A percentile compares a stretch with the other conserved stretches of the same genome.
phyloP scores from a whole-genome alignment of 37 sponge, comb jelly and placozoan species.

The Eunapius fragilis region DNA sequence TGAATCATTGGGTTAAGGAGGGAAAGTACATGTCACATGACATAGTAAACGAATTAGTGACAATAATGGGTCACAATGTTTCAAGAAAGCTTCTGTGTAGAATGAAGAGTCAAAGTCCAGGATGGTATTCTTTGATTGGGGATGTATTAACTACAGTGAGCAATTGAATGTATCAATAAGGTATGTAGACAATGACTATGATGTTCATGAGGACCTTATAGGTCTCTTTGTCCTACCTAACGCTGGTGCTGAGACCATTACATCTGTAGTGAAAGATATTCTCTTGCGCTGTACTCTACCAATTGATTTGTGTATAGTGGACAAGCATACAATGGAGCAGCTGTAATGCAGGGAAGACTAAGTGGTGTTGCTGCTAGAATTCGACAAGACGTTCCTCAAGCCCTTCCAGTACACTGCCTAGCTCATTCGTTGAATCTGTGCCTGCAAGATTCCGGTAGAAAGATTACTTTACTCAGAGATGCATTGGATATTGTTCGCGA shows the following conservation, averaged over 20 bases:
- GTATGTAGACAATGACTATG: slow-evolving; percentile 52
- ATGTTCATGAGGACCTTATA: slow-evolving; percentile 57
- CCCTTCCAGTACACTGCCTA: slow-evolving; percentile 73
- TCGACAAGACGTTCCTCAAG: slow-evolving; percentile 18
- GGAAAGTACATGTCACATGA: slow-evolving; percentile 41
- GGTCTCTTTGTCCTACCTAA: slow-evolving; percentile 51
- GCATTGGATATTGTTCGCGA: slow-evolving; percentile 59
- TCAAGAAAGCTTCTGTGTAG: slow-evolving; percentile 34
- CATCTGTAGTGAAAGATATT: slow-evolving; percentile 38
- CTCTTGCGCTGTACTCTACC: slow-evolving; percentile 52
- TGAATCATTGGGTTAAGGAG: slow-evolving; percentile 43
- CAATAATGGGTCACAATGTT: slow-evolving; percentile 38
- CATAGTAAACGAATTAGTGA: slow-evolving; percentile 50
- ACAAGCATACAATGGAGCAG: slow-evolving; percentile 66
- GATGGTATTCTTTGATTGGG: slow-evolving; percentile 58
- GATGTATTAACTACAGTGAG: slow-evolving; percentile 56
- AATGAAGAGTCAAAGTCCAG: slow-evolving; percentile 30
- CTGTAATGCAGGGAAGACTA: slow-evolving; percentile 52
- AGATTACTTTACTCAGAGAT: slow-evolving; percentile 27
- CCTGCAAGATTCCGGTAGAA: slow-evolving; percentile 60
- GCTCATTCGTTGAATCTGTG: slow-evolving; percentile 73
- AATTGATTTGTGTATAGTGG: slow-evolving; percentile 50
- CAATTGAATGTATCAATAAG: slow-evolving; percentile 43
- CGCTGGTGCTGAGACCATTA: slow-evolving; percentile 50
- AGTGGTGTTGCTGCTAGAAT: slow-evolving; percentile 64